Evolutionary conservation across 1,140 invertebrate species (phyloP), one percentile per base, ranked within the genome.

Genomic region (Drosophila pruinosa): DNA sequence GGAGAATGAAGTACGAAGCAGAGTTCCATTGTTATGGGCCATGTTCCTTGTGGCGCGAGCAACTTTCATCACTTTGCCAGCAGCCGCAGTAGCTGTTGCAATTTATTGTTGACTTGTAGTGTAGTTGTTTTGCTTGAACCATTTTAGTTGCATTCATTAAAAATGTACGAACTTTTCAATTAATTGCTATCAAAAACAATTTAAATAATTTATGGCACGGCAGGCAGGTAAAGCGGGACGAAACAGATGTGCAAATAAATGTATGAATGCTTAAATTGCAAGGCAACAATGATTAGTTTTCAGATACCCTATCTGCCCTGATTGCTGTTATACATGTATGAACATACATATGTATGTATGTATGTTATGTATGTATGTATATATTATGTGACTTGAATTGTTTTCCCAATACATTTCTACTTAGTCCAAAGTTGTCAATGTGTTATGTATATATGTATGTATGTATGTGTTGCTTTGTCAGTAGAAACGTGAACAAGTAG

Each of bases 201-300:
- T 62, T 74, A 69, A 75, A 74, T 74, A 59, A 61, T 75, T 63
- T 58, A 74, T 57, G 21, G 26, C 67, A 62, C 12, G 71, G 22
- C 62, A 26, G 54, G 24, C 56, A 75, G 64, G 41, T 59, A 62
- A 58, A 56, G 41, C 45, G 14, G 19, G 26, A 19, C 36, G 38
- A 67, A 68, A 50, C 77, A 79, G 72, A 28, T 79, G 77, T 58
- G 36, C 67, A 79, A 79, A 79, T 70, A 31, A 28, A 4, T 26
- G n/a, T 15, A 41, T 56, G 14, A 17, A 43, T n/a, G 21, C 21
- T 3, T 7, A 22, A 17, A 2, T 8, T 10, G 17, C n/a, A 21
- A 21, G 14, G 26, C 21, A 10, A 10, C 7, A 26, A 26, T 26
- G n/a, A 14, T 31, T 50, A 4, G 12, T 17, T 1, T 2, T 2